Base-by-base conservation (phyloP, 2,113 vertebrate genomes). In the Hypocryptadius cinnamomeus region DNA sequence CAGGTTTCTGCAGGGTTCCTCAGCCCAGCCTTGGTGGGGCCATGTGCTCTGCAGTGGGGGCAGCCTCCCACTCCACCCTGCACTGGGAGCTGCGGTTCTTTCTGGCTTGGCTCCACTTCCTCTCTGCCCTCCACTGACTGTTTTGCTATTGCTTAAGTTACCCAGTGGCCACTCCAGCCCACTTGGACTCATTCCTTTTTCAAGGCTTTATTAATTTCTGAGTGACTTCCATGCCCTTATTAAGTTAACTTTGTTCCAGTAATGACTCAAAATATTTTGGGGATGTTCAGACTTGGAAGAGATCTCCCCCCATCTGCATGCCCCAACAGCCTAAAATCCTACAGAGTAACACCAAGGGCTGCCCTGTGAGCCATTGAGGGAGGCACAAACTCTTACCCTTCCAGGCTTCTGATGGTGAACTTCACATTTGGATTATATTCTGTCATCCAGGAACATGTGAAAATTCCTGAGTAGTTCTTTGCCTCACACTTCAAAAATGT, bases 381-480 rank as follows among this genome's bases (percentile, higher is more conserved):
- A n/a, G n/a, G n/a, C n/a, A n/a, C n/a, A n/a, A n/a, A 30, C 87
- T 94, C 91, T 97, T 93, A 98, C 98, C 95, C 97, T 61, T 92
- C 80, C 40, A 93, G 89, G 83, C 95, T 96, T 83, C 94, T 96
- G 85, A 98, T 51, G 30, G 47, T 94, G 89, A 98, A 98, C 91
- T 93, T 97, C 91, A 97, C 15, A 59, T 95, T 54, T 35, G 90
- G 85, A n/a, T 81, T 96, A 80, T 94, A 77, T 79, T 94, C 95
- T 15, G 96, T 97, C 97, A 97, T 96, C 98, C 98, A 98, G 64
- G 95, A 98, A 90, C 98, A 98, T 3, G 74, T 84, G 87, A 98
- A 98, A 92, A 35, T 96, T 71, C 98, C 98, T 19, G 97, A 97
- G 90, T 98, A 98, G 93, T 97, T 98, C 80, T 95, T 97, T 63